Percentiles rank a stretch among this genome's conserved stretches.
Conservation (phyloP, 2,888 invertebrate species). For the Pristionchus japonicus region DNA sequence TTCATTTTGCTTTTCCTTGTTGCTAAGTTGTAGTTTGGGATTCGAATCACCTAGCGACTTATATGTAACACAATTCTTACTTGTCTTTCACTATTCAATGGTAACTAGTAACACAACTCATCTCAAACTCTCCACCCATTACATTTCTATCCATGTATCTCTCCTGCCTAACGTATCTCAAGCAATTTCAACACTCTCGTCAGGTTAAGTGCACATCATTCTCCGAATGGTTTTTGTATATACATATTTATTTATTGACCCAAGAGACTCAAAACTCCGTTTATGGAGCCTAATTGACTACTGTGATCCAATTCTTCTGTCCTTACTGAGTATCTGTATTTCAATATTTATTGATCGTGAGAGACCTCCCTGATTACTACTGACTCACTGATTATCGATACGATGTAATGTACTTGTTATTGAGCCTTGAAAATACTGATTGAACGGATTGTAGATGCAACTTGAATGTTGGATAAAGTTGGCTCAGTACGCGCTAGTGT, state of each 20-base stretch:
- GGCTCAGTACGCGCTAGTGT: neutral
- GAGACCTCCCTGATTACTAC: neutral
- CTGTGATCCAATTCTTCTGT: neutral
- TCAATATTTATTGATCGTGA: neutral
- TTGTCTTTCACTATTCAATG: slow-evolving; percentile 30
- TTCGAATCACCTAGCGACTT: neutral
- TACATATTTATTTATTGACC: neutral
- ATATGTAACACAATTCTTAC: slow-evolving; percentile 20
- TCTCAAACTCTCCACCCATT: neutral
- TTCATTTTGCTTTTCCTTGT: neutral
- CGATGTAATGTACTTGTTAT: neutral
- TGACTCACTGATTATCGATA: neutral
- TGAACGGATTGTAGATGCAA: neutral
- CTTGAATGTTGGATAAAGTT: neutral
- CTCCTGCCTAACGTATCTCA: neutral
- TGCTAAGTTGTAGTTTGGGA: neutral
- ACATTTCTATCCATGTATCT: neutral
- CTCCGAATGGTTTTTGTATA: neutral
- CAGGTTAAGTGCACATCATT: neutral
- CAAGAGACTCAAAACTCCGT: neutral
- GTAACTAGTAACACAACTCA: slow-evolving; percentile 15
- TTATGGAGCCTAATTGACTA: slow-evolving; percentile 3
- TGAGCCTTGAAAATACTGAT: neutral
- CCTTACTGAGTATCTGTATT: neutral
- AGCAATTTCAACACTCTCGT: neutral